Evolutionary conservation across 2,113 vertebrate species (phyloP).

Genomic region (Symphodus melops): DNA sequence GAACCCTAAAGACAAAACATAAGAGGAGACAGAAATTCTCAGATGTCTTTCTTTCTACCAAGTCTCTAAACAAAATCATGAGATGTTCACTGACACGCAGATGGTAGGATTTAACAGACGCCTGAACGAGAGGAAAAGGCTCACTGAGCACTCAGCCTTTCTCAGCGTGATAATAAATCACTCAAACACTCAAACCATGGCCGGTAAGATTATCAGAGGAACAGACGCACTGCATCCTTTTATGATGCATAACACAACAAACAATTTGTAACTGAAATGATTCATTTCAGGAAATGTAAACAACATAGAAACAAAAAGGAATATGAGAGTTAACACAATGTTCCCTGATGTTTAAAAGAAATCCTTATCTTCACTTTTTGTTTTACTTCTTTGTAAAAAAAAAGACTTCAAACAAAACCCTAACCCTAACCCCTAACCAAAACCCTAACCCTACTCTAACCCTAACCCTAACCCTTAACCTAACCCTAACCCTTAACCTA

Average conservation of each 20-base stretch:
- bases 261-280: not conserved
- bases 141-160: no score
- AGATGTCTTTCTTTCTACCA: not conserved
- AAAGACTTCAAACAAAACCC: not conserved
- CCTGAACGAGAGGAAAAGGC: not conserved
- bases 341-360: no score
- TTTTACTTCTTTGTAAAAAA: no score
- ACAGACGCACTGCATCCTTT: not conserved
- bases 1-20: conserved; percentile 5
- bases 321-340: not conserved
- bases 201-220: not conserved
- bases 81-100: not conserved
- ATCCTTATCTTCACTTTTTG: no score
- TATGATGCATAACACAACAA: not conserved
- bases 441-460: no score
- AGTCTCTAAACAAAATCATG: not conserved
- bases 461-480: no score
- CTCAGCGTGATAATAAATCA: no score
- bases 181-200: no score
- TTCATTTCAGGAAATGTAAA: conserved; percentile 19
- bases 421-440: no score
- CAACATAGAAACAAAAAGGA: not conserved
- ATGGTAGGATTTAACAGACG: not conserved
- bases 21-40: not conserved
- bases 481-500: no score